Evolutionary conservation across 2,113 vertebrate genomes (phyloP), one percentile per base, ranked within the genome.

Genomic region (Poeciliopsis prolifica): DNA sequence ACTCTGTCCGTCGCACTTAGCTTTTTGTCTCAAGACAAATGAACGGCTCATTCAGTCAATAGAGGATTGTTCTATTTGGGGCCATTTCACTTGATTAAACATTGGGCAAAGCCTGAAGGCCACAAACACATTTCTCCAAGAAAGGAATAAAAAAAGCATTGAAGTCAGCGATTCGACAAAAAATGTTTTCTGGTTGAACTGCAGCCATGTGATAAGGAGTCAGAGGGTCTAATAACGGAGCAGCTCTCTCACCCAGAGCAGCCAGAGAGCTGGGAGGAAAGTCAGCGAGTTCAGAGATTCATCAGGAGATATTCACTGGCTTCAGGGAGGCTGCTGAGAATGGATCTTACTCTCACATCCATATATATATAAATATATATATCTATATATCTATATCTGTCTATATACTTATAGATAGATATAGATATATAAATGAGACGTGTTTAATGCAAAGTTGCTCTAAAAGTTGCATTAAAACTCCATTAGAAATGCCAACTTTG

Each of bases 21-120:
- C 78, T 79, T 84, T 82, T 77, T 66, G 77, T 87, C 61, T 82
- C 26, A 40, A 73, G 82, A 88, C 82, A 86, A 91, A 89, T 75
- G 31, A 75, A 19, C 29, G 75, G 24, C 64, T 74, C 79, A 60
- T 63, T 74, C 75, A 70, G 69, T 74, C 71, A 77, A 84, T 70
- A 83, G 72, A 68, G 80, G 84, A 83, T 85, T 84, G 65, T 83
- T 87, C 80, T 6, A 68, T 85, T 91, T 87, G 66, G 78, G 77
- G 67, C 66, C 72, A 82, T 84, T 90, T 79, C 80, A 83, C 75
- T 80, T 89, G 78, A 91, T 89, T 88, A 87, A 86, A 82, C 77
- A 74, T 68, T 80, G 83, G 80, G 84, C 62, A 84, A 82, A 74
- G 70, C 74, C 79, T 75, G 51, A 60, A 67, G 78, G 81, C 68